phyloP scores from a whole-genome alignment of 1,140 invertebrate genomes.

The Heliconius himera region DNA sequence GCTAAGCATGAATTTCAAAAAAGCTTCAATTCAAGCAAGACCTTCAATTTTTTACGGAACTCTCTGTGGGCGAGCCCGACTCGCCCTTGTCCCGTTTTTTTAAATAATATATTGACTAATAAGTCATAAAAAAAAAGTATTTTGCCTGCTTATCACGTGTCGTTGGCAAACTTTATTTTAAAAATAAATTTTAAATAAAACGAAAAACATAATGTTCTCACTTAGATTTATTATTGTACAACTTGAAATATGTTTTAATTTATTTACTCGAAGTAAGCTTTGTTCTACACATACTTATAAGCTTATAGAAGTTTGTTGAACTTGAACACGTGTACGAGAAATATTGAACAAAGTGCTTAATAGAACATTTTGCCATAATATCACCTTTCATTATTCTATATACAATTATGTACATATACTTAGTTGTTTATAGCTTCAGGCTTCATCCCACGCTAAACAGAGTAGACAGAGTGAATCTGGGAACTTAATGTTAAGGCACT shows the following conservation, averaged over 20 bases:
- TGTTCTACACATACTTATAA: constrained; percentile 15
- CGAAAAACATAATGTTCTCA: not conserved
- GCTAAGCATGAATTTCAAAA: no score
- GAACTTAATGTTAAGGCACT: no score
- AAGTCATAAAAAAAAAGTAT: no score
- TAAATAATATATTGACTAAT: no score
- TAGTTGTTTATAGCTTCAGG: no score
- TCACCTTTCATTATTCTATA: not conserved
- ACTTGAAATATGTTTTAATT: constrained; percentile 1
- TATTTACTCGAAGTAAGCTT: not conserved
- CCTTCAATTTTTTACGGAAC: no score
- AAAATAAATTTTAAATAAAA: not conserved
- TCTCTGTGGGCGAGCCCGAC: no score
- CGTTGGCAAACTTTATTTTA: not conserved
- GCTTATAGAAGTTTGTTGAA: constrained; percentile 22
- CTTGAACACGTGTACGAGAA: constrained; percentile 27
- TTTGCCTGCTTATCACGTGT: no score
- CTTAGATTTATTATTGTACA: not conserved
- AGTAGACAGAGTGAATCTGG: no score
- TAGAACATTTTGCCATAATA: constrained; percentile 13
- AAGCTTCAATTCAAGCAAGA: no score
- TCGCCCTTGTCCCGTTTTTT: no score
- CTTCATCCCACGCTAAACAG: no score
- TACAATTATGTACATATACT: not conserved
- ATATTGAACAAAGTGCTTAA: constrained; percentile 26